Percentiles rank a stretch among this genome's conserved stretches.
Conservation (phyloP, 2,888 invertebrate genomes). For the Melolontha melolontha region DNA sequence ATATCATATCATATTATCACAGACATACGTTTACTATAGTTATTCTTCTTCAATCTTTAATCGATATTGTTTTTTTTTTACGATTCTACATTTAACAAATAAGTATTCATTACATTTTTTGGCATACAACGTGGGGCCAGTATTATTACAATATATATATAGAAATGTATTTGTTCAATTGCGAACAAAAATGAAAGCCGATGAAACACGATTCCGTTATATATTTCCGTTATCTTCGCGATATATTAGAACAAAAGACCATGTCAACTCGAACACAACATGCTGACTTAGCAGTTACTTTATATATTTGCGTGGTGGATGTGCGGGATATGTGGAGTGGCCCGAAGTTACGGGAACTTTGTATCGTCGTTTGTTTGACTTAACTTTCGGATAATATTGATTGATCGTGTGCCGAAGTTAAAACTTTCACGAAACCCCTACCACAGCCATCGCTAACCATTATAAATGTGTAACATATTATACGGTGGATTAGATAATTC, state of each 20-base stretch:
- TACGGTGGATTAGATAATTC: slow-evolving; percentile 33
- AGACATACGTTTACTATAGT: too few species aligned
- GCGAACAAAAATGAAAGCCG: not conserved
- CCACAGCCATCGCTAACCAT: slow-evolving; percentile 12
- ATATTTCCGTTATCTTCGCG: slow-evolving; percentile 11
- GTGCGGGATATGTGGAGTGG: slow-evolving; percentile 7
- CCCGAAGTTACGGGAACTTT: slow-evolving; percentile 23
- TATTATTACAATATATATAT: too few species aligned
- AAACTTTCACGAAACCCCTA: slow-evolving; percentile 23
- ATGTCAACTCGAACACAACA: slow-evolving; percentile 21
- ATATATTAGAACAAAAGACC: slow-evolving; percentile 21
- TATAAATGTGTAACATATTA: slow-evolving; percentile 39
- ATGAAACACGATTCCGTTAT: not conserved
- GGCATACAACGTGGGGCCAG: too few species aligned
- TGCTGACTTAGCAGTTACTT: slow-evolving; percentile 30
- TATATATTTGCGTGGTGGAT: slow-evolving; percentile 6
- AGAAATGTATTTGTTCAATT: slow-evolving; percentile 3
- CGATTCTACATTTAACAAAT: too few species aligned
- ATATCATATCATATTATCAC: too few species aligned
- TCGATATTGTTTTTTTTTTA: too few species aligned
- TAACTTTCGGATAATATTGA: slow-evolving; percentile 38
- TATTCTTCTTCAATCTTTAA: too few species aligned
- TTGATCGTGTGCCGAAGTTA: slow-evolving; percentile 28
- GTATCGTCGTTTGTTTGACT: slow-evolving; percentile 34
- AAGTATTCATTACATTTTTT: too few species aligned